Conservation (phyloP, 2,797 vertebrate species). For the Gila robusta region DNA sequence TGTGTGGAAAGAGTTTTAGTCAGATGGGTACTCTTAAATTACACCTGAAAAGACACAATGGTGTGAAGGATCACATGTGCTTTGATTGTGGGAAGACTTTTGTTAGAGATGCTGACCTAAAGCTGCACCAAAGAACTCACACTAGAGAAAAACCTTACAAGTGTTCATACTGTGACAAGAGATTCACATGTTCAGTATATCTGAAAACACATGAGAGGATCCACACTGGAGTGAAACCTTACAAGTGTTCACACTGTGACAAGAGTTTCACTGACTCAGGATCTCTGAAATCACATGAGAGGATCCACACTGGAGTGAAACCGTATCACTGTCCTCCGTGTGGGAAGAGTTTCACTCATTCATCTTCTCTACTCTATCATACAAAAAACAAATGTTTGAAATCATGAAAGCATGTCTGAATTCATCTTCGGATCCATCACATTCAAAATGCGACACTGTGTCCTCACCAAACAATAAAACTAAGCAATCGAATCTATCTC, state of each 20-base stretch:
- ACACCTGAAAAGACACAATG: background rate
- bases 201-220: background rate
- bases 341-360: background rate
- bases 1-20: slow-evolving; percentile 8
- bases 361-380: background rate
- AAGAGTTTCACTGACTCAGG: fast-evolving
- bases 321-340: background rate
- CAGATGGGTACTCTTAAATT: background rate
- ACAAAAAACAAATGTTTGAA: background rate
- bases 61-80: background rate
- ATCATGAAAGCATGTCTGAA: background rate
- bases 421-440: too few species aligned
- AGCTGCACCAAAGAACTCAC: background rate
- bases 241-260: background rate
- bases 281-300: background rate
- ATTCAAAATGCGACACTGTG: too few species aligned
- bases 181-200: fast-evolving
- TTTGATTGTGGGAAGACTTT: background rate
- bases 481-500: too few species aligned
- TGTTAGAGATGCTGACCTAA: background rate
- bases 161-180: background rate
- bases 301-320: background rate
- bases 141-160: background rate
- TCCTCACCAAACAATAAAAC: too few species aligned
- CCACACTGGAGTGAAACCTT: background rate